phyloP scores from a whole-genome alignment of 2,888 invertebrate species.

The Nomada fabriciana region DNA sequence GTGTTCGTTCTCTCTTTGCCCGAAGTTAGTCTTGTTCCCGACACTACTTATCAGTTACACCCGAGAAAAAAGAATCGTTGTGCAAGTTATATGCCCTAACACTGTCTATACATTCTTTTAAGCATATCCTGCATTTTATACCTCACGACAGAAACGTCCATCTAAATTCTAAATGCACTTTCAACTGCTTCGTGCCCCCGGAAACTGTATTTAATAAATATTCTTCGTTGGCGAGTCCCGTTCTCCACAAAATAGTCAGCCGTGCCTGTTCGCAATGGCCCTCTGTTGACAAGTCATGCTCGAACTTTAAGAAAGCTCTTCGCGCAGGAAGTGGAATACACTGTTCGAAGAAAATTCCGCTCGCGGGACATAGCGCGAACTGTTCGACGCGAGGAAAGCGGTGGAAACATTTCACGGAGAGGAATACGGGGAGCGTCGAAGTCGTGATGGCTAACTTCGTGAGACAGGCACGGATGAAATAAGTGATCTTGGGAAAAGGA shows the following conservation, averaged over 20 bases:
- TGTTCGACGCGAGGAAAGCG: neutral
- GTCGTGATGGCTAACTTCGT: slow-evolving; percentile 14
- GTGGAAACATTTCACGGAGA: neutral
- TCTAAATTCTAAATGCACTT: too few species aligned
- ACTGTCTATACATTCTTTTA: too few species aligned
- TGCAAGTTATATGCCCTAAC: too few species aligned
- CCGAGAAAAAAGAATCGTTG: too few species aligned
- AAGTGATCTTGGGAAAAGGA: slow-evolving; percentile 26
- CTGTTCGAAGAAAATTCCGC: slow-evolving; percentile 14
- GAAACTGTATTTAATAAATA: neutral
- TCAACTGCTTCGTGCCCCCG: too few species aligned
- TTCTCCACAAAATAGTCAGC: too few species aligned
- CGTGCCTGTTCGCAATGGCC: neutral
- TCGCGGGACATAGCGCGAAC: neutral
- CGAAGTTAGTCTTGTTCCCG: too few species aligned
- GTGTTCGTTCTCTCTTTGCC: too few species aligned
- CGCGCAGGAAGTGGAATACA: slow-evolving; percentile 22
- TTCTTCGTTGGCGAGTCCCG: neutral
- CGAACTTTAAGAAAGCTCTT: slow-evolving; percentile 20
- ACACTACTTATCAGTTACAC: too few species aligned
- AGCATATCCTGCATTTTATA: too few species aligned
- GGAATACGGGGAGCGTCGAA: slow-evolving; percentile 14
- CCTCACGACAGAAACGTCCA: too few species aligned
- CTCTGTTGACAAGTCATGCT: slow-evolving; percentile 32
- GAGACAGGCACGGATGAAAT: slow-evolving; percentile 9